These are phyloP conservation scores for Palythoa caribaeorum DNA, from an alignment of 92 coral and sea anemone genomes.

Conservation along the genomic window DNA sequence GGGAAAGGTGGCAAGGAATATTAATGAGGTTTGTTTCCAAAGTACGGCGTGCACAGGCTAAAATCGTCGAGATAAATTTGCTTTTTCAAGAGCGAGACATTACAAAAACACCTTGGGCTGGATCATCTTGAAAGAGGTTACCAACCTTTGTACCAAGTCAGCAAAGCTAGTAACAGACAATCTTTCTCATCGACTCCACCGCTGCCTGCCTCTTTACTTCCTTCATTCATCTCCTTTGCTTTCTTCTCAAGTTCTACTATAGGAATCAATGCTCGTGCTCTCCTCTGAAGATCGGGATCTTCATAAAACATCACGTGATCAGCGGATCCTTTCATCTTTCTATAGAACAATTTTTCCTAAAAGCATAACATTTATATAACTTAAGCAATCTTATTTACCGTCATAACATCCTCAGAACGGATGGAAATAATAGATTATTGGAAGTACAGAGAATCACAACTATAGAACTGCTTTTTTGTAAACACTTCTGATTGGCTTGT, in stretches of 20 bases:
- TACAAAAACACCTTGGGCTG: no score
- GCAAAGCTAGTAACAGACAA: conserved; percentile 79
- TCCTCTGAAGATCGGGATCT: conserved; percentile 73
- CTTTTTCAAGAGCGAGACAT: not conserved
- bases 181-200: conserved; percentile 81
- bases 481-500: no score
- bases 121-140: not conserved
- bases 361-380: not conserved
- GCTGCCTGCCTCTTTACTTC: conserved; percentile 68
- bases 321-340: conserved; percentile 73
- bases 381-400: no score
- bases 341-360: conserved; percentile 69
- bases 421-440: no score
- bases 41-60: no score
- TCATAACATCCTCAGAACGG: no score
- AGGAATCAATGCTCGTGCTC: conserved; percentile 79
- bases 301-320: conserved; percentile 85
- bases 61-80: not conserved
- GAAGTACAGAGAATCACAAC: no score
- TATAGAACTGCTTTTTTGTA: no score
- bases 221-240: conserved; percentile 74
- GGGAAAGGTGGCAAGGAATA: no score
- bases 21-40: no score
- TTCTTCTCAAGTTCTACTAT: conserved; percentile 72
- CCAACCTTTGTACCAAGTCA: conserved; percentile 89